Evolutionary conservation across 1,140 invertebrate genomes (phyloP).

Genomic region (Mycetomoellerius zeteki): DNA sequence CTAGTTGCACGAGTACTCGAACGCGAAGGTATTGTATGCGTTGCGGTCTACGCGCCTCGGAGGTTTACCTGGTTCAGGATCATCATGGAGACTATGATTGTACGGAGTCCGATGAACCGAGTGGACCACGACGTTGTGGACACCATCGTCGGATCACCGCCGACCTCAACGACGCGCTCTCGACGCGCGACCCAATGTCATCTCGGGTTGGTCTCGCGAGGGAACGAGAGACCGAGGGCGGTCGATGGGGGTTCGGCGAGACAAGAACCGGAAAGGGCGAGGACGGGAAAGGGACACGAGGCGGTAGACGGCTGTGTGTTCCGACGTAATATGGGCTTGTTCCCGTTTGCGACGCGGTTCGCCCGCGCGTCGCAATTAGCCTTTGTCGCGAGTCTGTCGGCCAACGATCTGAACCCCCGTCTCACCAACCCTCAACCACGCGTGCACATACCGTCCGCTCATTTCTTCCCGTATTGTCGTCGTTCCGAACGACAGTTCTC

Average conservation of each 20-base stretch:
- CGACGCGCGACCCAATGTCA: slow-evolving; percentile 61
- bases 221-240: background rate
- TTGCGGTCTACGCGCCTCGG: slow-evolving; percentile 70
- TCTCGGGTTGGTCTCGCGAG: background rate
- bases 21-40: slow-evolving; percentile 74
- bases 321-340: slow-evolving; percentile 85
- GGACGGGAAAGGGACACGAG: slow-evolving; percentile 11
- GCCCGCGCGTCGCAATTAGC: slow-evolving; percentile 83
- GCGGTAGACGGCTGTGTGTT: slow-evolving; percentile 73
- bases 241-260: background rate
- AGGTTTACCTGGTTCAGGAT: slow-evolving; percentile 74
- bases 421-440: background rate
- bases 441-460: slow-evolving; percentile 26
- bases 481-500: background rate
- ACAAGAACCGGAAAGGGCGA: slow-evolving; percentile 48
- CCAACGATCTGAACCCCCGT: slow-evolving; percentile 52
- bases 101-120: slow-evolving; percentile 56
- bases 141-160: slow-evolving; percentile 56
- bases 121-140: slow-evolving; percentile 41
- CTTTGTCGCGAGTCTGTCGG: slow-evolving; percentile 83
- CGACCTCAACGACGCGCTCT: slow-evolving; percentile 52
- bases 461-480: slow-evolving; percentile 4
- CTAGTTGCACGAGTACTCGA: slow-evolving; percentile 15
- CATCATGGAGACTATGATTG: slow-evolving; percentile 50
- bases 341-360: slow-evolving; percentile 79